A percentile compares a stretch with the other conserved stretches of the same genome.
These are phyloP conservation scores for Chymomyza amoena DNA, from an alignment of 2,888 invertebrate species.

Conservation along the genomic window DNA sequence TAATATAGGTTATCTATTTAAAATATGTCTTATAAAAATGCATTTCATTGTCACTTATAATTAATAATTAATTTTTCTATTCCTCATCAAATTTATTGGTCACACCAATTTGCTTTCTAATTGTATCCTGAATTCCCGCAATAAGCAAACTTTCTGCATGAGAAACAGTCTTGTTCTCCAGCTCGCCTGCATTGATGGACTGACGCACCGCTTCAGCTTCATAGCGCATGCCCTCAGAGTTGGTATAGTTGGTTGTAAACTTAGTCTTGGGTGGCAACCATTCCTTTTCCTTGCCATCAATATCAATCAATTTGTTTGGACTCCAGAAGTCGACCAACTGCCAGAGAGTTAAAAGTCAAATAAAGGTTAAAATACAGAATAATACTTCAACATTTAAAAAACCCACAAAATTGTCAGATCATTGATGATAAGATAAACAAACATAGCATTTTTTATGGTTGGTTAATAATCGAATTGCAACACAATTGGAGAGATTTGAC, in stretches of 20 bases:
- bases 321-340: slow-evolving; percentile 84
- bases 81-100: slow-evolving; percentile 78
- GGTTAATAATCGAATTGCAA: background rate
- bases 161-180: slow-evolving; percentile 85
- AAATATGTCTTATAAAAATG: no score
- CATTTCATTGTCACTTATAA: no score
- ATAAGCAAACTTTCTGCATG: slow-evolving; percentile 85
- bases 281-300: slow-evolving; percentile 82
- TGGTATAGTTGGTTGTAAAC: slow-evolving; percentile 82
- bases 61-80: background rate
- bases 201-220: slow-evolving; percentile 88
- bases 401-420: background rate
- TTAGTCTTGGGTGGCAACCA: slow-evolving; percentile 84
- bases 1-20: background rate
- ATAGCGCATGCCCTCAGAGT: slow-evolving; percentile 87
- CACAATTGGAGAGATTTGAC: no score
- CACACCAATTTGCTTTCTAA: slow-evolving; percentile 84
- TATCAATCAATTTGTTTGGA: slow-evolving; percentile 84
- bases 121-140: slow-evolving; percentile 85
- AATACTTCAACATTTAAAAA: background rate
- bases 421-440: background rate
- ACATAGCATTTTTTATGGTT: background rate
- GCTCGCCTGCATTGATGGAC: slow-evolving; percentile 82
- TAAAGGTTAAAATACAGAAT: slow-evolving; percentile 49
- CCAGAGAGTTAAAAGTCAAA: background rate